Evolutionary conservation across 2,888 invertebrate species (phyloP).

Genomic region (Lycophotia porphyrea): DNA sequence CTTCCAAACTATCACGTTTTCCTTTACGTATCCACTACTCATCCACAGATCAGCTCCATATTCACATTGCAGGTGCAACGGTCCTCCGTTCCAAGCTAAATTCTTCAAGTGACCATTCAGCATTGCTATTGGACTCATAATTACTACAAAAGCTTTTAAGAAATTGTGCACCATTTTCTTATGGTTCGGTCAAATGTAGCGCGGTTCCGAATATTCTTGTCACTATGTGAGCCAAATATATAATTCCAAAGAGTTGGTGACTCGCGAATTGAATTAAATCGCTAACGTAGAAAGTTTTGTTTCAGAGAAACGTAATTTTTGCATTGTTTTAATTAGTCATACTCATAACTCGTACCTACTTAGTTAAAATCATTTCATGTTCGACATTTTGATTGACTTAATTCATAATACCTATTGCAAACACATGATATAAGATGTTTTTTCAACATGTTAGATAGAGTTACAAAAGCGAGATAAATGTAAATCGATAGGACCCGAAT

Average conservation of each 20-base stretch:
- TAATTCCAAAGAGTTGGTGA: constrained; percentile 24
- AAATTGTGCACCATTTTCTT: constrained; percentile 56
- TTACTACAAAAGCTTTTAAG: constrained; percentile 37
- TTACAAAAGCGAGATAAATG: constrained; percentile 62
- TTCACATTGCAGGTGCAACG: constrained; percentile 84
- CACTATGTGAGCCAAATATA: constrained; percentile 14
- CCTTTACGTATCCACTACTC: constrained; percentile 87
- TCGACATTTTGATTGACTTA: constrained; percentile 7
- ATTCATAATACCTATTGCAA: constrained; percentile 21
- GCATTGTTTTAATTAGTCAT: constrained; percentile 44
- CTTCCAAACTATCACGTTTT: constrained; percentile 91
- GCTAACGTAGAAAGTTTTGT: constrained; percentile 48
- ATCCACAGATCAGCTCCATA: constrained; percentile 88
- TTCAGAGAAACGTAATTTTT: constrained; percentile 55
- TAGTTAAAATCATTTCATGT: background rate
- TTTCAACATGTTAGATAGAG: constrained; percentile 35
- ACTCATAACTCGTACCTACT: constrained; percentile 5
- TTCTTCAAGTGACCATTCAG: constrained; percentile 73
- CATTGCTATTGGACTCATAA: constrained; percentile 51
- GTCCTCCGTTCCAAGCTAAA: constrained; percentile 85
- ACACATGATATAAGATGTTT: constrained; percentile 26
- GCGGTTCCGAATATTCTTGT: constrained; percentile 25
- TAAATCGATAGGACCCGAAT: constrained; percentile 78
- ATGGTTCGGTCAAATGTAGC: background rate
- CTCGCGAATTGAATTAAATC: constrained; percentile 31